These are phyloP conservation scores for Eulemur rubriventer DNA, from an alignment of 2,797 vertebrate genomes.

Conservation along the genomic window DNA sequence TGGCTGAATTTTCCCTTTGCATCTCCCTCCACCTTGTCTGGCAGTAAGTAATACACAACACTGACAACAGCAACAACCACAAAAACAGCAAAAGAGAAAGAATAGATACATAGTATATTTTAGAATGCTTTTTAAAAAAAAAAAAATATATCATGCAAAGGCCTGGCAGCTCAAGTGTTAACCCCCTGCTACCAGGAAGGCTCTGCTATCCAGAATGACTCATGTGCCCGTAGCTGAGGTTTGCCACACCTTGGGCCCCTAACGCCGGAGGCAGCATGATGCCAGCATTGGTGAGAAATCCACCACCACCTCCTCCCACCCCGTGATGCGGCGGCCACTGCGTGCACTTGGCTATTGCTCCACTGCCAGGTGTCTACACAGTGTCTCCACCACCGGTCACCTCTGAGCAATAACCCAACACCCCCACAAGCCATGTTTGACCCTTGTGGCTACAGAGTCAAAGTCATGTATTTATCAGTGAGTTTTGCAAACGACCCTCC, in stretches of 20 bases:
- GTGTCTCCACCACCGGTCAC: not conserved
- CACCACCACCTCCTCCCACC: not conserved
- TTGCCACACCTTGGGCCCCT: not conserved
- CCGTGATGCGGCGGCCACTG: rapidly evolving
- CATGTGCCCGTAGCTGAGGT: rapidly evolving
- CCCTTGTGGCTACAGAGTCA: not conserved
- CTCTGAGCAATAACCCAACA: not conserved
- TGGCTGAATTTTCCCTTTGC: not conserved
- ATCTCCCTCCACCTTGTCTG: not conserved
- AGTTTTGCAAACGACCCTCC: not conserved
- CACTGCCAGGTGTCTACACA: rapidly evolving
- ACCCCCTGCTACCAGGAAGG: not conserved
- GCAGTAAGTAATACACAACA: not conserved
- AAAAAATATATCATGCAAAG: not conserved
- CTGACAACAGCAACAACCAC: not conserved
- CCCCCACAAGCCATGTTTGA: rapidly evolving
- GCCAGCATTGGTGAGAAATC: rapidly evolving
- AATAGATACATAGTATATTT: rapidly evolving
- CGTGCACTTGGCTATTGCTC: rapidly evolving
- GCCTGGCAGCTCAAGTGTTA: not conserved
- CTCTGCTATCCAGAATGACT: not conserved
- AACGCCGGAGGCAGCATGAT: rapidly evolving
- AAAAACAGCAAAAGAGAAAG: not conserved
- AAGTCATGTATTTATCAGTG: not conserved
- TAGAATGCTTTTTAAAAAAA: not conserved